phyloP scores from a whole-genome alignment of 1,140 invertebrate species.

The Procambarus clarkii region DNA sequence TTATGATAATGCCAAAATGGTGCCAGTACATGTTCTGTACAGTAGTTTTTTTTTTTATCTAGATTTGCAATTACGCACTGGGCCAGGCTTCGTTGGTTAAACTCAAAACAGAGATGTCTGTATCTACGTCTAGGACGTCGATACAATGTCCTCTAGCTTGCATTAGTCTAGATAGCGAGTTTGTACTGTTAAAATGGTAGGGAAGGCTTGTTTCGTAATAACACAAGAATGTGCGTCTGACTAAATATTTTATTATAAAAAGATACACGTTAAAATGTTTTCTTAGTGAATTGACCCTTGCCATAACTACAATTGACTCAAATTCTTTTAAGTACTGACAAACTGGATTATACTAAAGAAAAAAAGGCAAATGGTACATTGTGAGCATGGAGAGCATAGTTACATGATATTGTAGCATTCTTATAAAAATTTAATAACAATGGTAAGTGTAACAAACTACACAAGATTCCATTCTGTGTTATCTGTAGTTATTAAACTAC shows the following conservation, averaged over 20 bases:
- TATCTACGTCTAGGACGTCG: too few relatives aligned
- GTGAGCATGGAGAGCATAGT: background rate
- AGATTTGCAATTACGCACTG: too few relatives aligned
- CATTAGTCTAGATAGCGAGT: too few relatives aligned
- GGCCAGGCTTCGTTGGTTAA: too few relatives aligned
- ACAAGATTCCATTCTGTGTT: background rate
- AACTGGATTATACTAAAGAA: background rate
- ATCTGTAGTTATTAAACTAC: background rate
- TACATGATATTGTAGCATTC: background rate
- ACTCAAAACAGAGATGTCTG: too few relatives aligned
- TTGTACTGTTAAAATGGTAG: background rate
- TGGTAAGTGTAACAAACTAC: background rate
- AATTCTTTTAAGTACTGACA: background rate
- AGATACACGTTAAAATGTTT: constrained; percentile 5
- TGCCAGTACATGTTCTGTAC: too few relatives aligned
- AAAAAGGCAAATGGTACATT: constrained; percentile 5
- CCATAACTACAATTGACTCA: background rate
- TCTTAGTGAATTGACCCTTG: background rate
- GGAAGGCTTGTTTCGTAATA: background rate
- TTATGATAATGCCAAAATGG: too few relatives aligned
- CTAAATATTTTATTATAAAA: constrained; percentile 11
- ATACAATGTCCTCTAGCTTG: too few relatives aligned
- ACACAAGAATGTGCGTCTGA: background rate
- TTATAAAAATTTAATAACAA: background rate
- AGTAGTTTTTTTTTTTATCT: too few relatives aligned